phyloP scores from a whole-genome alignment of 2,113 vertebrate species.

The Microtus richardsoni region DNA sequence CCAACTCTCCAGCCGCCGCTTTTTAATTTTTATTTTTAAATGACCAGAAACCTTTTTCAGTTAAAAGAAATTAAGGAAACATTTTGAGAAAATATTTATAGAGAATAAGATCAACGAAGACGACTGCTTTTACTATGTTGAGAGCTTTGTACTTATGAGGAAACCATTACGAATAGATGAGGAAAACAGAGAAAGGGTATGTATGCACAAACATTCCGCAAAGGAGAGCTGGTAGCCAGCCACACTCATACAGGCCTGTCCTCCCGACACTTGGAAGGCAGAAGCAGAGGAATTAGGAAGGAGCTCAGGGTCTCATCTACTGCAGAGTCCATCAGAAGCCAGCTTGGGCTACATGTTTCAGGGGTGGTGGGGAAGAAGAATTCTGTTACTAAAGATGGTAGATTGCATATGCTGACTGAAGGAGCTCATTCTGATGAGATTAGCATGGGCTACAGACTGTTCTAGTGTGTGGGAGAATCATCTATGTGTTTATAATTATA shows the following conservation, averaged over 20 bases:
- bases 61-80: slow-evolving; percentile 47
- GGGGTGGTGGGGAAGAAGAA: background rate
- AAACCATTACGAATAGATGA: slow-evolving; percentile 14
- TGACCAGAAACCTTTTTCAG: slow-evolving; percentile 35
- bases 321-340: background rate
- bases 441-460: background rate
- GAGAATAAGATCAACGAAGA: slow-evolving; percentile 2
- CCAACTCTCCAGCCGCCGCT: background rate
- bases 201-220: background rate
- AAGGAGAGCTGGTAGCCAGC: background rate
- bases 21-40: background rate
- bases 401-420: background rate
- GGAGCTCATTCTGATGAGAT: background rate
- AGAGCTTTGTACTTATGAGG: slow-evolving; percentile 31
- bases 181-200: slow-evolving; percentile 15
- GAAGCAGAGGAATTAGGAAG: background rate
- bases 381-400: slow-evolving; percentile 6
- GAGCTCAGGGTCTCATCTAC: background rate
- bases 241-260: too few species aligned
- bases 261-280: background rate
- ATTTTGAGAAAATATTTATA: slow-evolving; percentile 49
- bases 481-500: background rate
- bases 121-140: slow-evolving; percentile 15
- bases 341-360: background rate
- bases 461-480: background rate